phyloP scores from a whole-genome alignment of 1,140 invertebrate genomes.

The Anoplolepis gracilipes region DNA sequence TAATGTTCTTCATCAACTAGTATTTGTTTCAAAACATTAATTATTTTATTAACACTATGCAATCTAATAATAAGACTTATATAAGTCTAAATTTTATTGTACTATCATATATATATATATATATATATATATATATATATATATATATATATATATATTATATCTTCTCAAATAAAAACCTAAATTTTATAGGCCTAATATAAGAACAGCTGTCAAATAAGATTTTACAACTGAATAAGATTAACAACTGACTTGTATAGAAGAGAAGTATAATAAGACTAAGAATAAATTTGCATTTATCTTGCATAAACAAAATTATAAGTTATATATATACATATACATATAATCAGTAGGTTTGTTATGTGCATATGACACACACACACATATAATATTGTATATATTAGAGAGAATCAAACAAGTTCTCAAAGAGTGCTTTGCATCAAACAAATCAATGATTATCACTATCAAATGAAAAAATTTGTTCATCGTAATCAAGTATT shows the following conservation, averaged over 20 bases:
- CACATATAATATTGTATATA: constrained; percentile 26
- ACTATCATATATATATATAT: constrained; percentile 11
- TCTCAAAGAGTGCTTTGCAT: constrained; percentile 44
- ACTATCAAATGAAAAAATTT: constrained; percentile 33
- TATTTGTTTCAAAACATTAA: constrained; percentile 15
- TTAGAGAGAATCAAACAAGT: neutral
- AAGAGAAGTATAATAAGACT: constrained; percentile 62
- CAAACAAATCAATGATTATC: constrained; percentile 38
- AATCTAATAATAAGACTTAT: constrained; percentile 27
- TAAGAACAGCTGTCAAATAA: constrained; percentile 69
- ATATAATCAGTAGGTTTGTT: neutral
- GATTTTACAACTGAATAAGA: constrained; percentile 63
- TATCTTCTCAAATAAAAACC: constrained; percentile 59
- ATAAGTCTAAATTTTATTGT: constrained; percentile 19
- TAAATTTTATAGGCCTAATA: constrained; percentile 66
- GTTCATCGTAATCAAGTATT: constrained; percentile 16
- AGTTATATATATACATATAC: neutral
- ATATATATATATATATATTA: constrained; percentile 27
- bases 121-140: constrained; percentile 10
- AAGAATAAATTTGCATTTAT: constrained; percentile 56
- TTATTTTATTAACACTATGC: neutral
- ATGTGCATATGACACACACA: neutral
- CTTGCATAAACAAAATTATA: constrained; percentile 26
- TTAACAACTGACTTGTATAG: too few relatives aligned
- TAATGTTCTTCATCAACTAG: constrained; percentile 36